phyloP scores from a whole-genome alignment of 1,140 invertebrate genomes.

The Drosophila ogumai region DNA sequence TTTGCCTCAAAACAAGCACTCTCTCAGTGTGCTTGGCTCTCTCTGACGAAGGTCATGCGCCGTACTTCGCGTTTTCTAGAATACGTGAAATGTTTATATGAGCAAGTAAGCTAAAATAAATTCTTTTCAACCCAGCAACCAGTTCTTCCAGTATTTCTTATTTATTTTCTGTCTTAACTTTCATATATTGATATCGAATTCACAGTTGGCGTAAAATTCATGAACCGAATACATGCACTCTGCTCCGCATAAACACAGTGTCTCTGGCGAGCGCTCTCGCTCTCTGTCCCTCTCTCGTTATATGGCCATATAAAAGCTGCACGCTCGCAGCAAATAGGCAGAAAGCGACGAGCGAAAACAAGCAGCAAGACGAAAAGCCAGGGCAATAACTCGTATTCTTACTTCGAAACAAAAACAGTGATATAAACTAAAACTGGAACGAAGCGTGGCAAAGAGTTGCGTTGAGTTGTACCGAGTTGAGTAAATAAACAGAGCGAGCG shows the following conservation, averaged over 20 bases:
- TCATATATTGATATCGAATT: too few relatives aligned
- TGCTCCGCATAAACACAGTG: not conserved
- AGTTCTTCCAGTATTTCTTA: too few relatives aligned
- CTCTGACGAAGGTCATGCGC: not conserved
- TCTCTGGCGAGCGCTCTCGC: not conserved
- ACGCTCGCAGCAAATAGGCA: constrained; percentile 33
- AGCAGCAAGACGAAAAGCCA: constrained; percentile 41
- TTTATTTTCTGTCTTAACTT: too few relatives aligned
- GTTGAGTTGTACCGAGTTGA: not conserved
- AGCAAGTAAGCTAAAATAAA: not conserved
- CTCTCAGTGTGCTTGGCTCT: not conserved
- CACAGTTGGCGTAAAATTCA: too few relatives aligned
- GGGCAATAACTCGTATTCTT: constrained; percentile 30
- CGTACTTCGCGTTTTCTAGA: not conserved
- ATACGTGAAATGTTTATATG: not conserved
- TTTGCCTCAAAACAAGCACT: constrained; percentile 4
- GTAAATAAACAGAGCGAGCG: constrained; percentile 36
- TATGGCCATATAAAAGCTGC: constrained; percentile 15
- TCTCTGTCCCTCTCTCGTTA: not conserved
- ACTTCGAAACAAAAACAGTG: constrained; percentile 27
- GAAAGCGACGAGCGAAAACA: constrained; percentile 21
- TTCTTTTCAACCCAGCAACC: not conserved
- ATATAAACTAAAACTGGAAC: constrained; percentile 28
- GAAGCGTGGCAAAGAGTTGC: constrained; percentile 20
- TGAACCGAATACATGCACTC: not conserved